Evolutionary conservation across 1,140 invertebrate genomes (phyloP), one percentile per base, ranked within the genome.

Genomic region (Eriosoma lanigerum): DNA sequence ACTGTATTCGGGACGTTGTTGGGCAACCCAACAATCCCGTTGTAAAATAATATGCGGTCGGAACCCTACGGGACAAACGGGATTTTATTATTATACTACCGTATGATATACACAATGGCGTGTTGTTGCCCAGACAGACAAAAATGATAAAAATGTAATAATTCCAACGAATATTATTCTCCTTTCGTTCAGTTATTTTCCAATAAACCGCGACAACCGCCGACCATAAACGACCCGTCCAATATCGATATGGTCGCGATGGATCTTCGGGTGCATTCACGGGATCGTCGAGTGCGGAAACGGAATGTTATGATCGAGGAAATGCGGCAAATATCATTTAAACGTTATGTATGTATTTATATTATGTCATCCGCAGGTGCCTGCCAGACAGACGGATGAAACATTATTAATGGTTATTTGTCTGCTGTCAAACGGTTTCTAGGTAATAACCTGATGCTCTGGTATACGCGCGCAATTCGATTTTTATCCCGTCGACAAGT

Each of bases 91-190:
- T 38, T 8, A 38, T 38, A 38, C 32, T n/a, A n/a, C n/a, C n/a
- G 8, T 38, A 38, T 38, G 3, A 38, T 38, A 38, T 38, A 38
- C n/a, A 38, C 8, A 38, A 38, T 38, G 8, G 8, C 32, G 32
- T 24, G 21, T 24, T 5, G 17, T 9, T 17, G 9, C 9, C 19
- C 62, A 64, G 62, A 64, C 19, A 8, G 9, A 64, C 62, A 64
- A 64, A 73, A 73, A 73, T 73, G 70, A 73, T 73, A 73, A 73
- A 73, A 73, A 73, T 73, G 70, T 73, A 73, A 73, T 73, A 73
- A 73, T 48, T 54, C 21, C 1, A 54, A 26, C 19, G 50, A 73
- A 73, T 73, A 54, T 73, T 73, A 73, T 56, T 29, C 24, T 73
- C 48, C 70, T 73, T n/a, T n/a, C n/a, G 8, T 38, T 32, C 46